Evolutionary conservation across 2,113 vertebrate genomes (phyloP), one percentile per base, ranked within the genome.

Genomic region (Colinus virginianus): DNA sequence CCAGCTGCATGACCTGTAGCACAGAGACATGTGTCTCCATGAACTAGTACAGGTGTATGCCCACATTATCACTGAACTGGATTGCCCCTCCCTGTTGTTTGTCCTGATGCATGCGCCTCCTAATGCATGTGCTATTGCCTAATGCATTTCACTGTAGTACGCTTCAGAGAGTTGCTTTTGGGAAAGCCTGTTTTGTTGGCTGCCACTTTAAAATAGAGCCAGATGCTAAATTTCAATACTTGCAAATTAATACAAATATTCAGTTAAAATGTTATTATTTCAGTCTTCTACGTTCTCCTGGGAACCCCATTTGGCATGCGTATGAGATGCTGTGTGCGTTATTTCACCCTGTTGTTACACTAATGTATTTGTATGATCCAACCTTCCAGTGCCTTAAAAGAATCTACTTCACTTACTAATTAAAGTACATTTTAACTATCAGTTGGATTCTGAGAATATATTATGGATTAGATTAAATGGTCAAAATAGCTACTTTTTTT

Each of bases 1-100:
- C 32, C 13, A 30, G 12, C 6, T 51, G 26, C 0, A 0, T 12
- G 72, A n/a, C n/a, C 23, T 70, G 19, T 38, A 49, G 68, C 34
- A 25, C n/a, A 74, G n/a, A n/a, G 42, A 22, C 28, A 2, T 1
- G 2, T 0, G 1, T 72, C 69, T 83, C 51, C 2, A 0, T 32
- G 46, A 74, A 64, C 51, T 19, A 36, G 30, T 68, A 28, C 7
- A 62, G 36, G 25, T 25, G 4, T 1, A 5, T 38, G 23, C 46
- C 22, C 69, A 21, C 1, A 5, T 42, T 59, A 36, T 23, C 64
- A 26, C 25, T 67, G 28, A 56, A 34, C 20, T 55, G 53, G 3
- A 8, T 67, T 42, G 22, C 34, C 28, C 13, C 1, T 68, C 81
- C 28, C 36, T 11, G 3, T 34, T 36, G 19, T 20, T 88, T 49